These are phyloP conservation scores for Ammodramus savannarum DNA, from an alignment of 2,113 vertebrate genomes.

Conservation along the genomic window DNA sequence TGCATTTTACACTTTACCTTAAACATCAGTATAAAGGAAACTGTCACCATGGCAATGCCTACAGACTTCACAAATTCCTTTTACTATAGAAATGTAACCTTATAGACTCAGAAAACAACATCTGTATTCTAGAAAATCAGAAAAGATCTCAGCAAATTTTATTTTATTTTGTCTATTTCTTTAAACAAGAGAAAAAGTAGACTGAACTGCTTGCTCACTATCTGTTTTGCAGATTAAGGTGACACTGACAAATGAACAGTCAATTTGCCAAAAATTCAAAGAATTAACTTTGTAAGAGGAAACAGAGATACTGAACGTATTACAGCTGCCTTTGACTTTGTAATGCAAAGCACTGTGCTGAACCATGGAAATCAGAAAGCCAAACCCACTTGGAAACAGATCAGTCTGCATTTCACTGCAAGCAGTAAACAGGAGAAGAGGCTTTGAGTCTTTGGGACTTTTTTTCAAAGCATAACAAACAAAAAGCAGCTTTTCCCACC, in stretches of 20 bases:
- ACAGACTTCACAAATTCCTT: neutral
- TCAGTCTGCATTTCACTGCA: neutral
- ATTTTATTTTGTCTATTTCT: neutral
- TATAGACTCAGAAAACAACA: neutral
- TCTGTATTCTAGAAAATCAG: neutral
- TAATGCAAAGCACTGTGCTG: neutral
- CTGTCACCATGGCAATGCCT: neutral
- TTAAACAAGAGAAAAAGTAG: neutral
- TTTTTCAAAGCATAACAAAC: neutral
- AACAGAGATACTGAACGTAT: neutral
- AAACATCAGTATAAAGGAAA: neutral
- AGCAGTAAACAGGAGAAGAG: neutral
- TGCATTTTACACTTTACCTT: neutral
- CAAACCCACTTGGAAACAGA: neutral
- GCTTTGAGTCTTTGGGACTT: too few relatives aligned
- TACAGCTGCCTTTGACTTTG: neutral
- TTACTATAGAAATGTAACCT: neutral
- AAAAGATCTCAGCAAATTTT: neutral
- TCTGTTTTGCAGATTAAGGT: conserved; percentile 18
- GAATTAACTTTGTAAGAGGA: neutral
- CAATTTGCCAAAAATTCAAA: conserved; percentile 36
- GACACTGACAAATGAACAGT: conserved; percentile 22
- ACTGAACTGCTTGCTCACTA: neutral
- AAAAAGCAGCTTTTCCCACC: neutral
- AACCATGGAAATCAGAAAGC: neutral